phyloP scores from a whole-genome alignment of 1,140 invertebrate species.

The Brachionus sp. region DNA sequence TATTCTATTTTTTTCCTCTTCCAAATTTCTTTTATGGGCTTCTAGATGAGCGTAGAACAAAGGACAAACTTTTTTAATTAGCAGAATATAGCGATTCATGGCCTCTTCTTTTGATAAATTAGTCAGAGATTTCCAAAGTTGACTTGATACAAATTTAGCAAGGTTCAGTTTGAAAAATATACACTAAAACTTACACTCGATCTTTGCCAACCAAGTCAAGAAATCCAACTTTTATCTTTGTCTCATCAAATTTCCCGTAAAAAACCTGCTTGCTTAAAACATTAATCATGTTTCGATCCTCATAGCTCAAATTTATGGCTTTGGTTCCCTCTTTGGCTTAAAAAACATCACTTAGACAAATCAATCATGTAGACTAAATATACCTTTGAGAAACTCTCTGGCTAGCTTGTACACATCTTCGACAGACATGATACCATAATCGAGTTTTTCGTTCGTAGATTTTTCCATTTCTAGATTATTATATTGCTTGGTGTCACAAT shows the following conservation, averaged over 20 bases:
- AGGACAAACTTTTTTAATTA: constrained; percentile 78
- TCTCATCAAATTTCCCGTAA: constrained; percentile 75
- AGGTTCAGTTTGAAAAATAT: not conserved
- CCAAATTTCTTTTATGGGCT: constrained; percentile 78
- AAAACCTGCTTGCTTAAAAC: constrained; percentile 85
- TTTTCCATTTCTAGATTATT: not conserved
- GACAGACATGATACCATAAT: constrained; percentile 25
- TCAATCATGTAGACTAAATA: not conserved
- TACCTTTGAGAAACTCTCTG: constrained; percentile 38
- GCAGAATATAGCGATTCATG: constrained; percentile 83
- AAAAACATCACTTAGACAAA: constrained; percentile 51
- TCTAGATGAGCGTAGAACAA: constrained; percentile 84
- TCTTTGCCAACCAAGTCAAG: constrained; percentile 91
- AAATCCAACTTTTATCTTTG: constrained; percentile 78
- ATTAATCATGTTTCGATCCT: constrained; percentile 83
- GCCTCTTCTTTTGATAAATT: constrained; percentile 78
- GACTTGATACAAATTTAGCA: constrained; percentile 58
- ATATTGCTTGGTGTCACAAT: not conserved
- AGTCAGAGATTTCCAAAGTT: constrained; percentile 86
- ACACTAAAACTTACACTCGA: constrained; percentile 64
- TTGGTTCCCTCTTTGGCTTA: constrained; percentile 95
- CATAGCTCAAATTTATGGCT: constrained; percentile 79
- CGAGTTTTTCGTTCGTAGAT: not conserved
- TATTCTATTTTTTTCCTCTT: constrained; percentile 65
- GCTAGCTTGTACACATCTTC: constrained; percentile 15